Evolutionary conservation across 2,797 vertebrate species (phyloP).

Genomic region (Scyliorhinus canicula): DNA sequence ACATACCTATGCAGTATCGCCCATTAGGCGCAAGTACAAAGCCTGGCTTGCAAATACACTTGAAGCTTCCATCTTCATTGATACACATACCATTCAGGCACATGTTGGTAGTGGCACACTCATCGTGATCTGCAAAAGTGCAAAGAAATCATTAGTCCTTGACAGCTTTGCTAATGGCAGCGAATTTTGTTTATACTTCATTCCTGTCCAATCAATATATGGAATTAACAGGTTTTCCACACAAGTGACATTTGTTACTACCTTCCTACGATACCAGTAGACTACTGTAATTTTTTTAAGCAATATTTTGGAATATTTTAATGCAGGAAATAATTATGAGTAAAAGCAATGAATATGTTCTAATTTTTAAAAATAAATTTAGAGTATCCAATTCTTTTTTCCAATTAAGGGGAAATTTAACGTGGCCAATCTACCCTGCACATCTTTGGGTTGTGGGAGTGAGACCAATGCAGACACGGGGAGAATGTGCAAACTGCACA

Average conservation of each 20-base stretch:
- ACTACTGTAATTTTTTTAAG: not conserved
- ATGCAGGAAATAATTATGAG: not conserved
- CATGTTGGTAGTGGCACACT: slow-evolving; percentile 62
- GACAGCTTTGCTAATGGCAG: not conserved
- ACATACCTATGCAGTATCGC: slow-evolving; percentile 61
- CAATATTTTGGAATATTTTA: not conserved
- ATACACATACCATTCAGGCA: slow-evolving; percentile 71
- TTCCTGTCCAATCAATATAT: not conserved
- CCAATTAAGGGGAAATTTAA: no score
- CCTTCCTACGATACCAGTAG: not conserved
- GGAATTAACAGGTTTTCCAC: not conserved
- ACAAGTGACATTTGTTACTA: not conserved
- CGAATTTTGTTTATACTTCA: not conserved
- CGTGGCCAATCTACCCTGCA: no score
- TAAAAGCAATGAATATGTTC: not conserved
- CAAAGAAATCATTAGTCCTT: slow-evolving; percentile 1
- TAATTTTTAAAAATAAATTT: not conserved
- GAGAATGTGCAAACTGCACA: no score
- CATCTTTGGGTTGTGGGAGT: no score
- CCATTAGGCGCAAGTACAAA: slow-evolving; percentile 61
- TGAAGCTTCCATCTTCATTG: slow-evolving; percentile 71
- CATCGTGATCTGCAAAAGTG: slow-evolving; percentile 58
- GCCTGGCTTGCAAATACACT: slow-evolving; percentile 68
- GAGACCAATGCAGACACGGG: no score
- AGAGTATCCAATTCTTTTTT: no score